Conservation (phyloP, 1,140 invertebrate species). For the Phthorimaea operculella region DNA sequence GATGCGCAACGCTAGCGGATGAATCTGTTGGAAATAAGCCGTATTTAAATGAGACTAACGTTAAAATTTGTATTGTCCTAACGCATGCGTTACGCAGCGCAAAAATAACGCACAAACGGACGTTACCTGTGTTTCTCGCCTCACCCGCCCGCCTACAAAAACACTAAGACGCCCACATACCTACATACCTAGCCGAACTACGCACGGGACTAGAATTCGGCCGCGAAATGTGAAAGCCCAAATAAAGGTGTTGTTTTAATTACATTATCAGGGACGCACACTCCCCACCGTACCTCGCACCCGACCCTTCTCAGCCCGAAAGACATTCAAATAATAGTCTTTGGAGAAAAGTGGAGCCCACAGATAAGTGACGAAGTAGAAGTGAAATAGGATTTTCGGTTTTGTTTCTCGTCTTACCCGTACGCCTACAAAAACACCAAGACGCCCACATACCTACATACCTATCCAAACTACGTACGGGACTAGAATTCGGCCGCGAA, state of each 20-base stretch:
- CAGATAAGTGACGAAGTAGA: no score
- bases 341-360: conserved; percentile 59
- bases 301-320: conserved; percentile 63
- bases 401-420: no score
- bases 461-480: not conserved
- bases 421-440: no score
- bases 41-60: no score
- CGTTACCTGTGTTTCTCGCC: no score
- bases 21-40: no score
- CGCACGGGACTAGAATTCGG: conserved; percentile 26
- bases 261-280: conserved; percentile 63
- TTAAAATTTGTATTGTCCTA: no score
- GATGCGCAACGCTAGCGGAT: no score
- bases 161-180: not conserved
- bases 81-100: no score
- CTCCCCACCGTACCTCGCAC: conserved; percentile 21
- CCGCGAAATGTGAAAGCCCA: conserved; percentile 45
- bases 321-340: conserved; percentile 67
- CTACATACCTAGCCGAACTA: not conserved
- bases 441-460: not conserved
- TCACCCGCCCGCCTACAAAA: no score
- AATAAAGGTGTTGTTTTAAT: conserved; percentile 68
- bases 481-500: conserved; percentile 39
- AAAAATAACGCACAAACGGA: no score
- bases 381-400: no score